These are phyloP conservation scores for Forpus xanthops DNA, from an alignment of 2,797 vertebrate species.

Conservation along the genomic window DNA sequence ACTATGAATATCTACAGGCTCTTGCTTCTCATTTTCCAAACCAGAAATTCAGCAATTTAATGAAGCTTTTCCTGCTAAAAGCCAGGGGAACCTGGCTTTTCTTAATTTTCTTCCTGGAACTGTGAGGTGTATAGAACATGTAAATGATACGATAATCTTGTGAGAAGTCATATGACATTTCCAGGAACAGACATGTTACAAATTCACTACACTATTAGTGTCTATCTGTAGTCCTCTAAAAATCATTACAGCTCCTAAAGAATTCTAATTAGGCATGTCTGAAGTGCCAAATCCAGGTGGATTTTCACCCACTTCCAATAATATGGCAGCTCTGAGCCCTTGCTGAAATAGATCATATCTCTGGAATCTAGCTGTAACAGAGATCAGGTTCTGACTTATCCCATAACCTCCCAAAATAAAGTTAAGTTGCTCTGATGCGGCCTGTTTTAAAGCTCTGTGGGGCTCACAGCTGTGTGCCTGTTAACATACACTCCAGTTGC, in stretches of 20 bases:
- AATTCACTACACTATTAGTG: neutral
- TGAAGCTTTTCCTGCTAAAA: fast-evolving
- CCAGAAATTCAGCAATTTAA: neutral
- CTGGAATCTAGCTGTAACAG: conserved; percentile 47
- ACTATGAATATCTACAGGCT: neutral
- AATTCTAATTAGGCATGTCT: conserved; percentile 62
- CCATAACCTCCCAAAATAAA: conserved; percentile 60
- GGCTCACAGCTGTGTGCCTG: conserved; percentile 12
- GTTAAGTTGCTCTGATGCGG: conserved; percentile 33
- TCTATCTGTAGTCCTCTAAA: conserved; percentile 26
- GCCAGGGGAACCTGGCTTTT: neutral
- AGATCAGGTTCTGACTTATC: conserved; percentile 51
- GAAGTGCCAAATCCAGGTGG: conserved; percentile 56
- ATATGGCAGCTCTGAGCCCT: conserved; percentile 25
- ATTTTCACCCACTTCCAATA: conserved; percentile 68
- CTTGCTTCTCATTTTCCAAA: neutral
- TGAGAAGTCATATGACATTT: neutral
- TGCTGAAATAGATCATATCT: conserved; percentile 41
- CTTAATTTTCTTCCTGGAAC: neutral
- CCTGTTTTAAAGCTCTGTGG: conserved; percentile 26
- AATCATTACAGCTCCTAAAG: conserved; percentile 61
- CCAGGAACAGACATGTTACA: neutral
- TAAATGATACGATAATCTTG: neutral
- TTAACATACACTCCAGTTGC: neutral
- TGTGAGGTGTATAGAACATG: neutral